Evolutionary conservation across 1,140 invertebrate genomes (phyloP), one percentile per base, ranked within the genome.

Genomic region (Chlorops oryzae): DNA sequence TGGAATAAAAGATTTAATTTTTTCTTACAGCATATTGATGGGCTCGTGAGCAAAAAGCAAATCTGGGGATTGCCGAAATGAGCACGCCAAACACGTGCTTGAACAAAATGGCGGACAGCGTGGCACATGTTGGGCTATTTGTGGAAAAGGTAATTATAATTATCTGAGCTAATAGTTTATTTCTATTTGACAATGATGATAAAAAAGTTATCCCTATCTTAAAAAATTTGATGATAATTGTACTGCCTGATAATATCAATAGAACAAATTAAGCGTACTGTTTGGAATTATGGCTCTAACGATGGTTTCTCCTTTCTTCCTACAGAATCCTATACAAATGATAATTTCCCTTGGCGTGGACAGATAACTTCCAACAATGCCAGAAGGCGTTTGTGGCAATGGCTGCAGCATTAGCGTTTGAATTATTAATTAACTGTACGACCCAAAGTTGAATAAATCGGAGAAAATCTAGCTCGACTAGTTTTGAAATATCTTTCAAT

Each of bases 141-240:
- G 5, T 41, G 15, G 22, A 32, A 46, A n/a, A 5, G 21, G 17
- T 46, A 18, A 43, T 2, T 28, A 15, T 15, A 17, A 18, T 44
- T 28, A 7, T 44, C n/a, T n/a, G 9, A 44, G 2, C 17, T 37
- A 47, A 47, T 18, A 37, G 34, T 35, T 47, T 47, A 32, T 32
- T 32, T 32, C 17, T 13, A 35, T 21, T 47, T 23, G 47, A 20
- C 37, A 41, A 49, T 49, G 47, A 49, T 49, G 47, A 49, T 25
- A 15, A 28, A 15, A 42, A 42, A 52, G 51, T 52, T 52, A 52
- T 52, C 51, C 51, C 51, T 52, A 45, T 52, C 51, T 47, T 52
- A 52, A 52, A 47, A 47, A 52, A 7, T 32, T 47, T 52, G 51
- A 52, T 52, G 51, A 52, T 47, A 43, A 15, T 15, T 12, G 2